Conservation (phyloP, 2,888 invertebrate species). For the Ypsolopha sequella region DNA sequence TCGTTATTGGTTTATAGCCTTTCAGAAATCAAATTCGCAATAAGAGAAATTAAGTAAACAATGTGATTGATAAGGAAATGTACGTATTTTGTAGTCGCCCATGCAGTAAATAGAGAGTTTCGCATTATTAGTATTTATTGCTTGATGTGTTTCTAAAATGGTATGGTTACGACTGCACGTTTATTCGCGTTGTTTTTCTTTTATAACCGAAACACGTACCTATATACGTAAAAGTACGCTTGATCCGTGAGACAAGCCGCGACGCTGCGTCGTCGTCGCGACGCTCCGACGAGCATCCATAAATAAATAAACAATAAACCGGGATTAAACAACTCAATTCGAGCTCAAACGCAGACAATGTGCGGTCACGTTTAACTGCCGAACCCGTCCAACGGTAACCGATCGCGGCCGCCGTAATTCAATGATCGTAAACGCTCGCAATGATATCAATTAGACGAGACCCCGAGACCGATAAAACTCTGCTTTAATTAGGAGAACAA, state of each 20-base stretch:
- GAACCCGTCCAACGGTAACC: slow-evolving; percentile 43
- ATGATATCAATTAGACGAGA: slow-evolving; percentile 67
- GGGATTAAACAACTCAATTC: slow-evolving; percentile 64
- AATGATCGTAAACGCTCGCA: slow-evolving; percentile 67
- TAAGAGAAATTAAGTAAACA: neutral
- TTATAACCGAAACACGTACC: neutral
- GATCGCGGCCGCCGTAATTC: slow-evolving; percentile 61
- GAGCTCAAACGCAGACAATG: slow-evolving; percentile 53
- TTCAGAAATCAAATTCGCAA: slow-evolving; percentile 1
- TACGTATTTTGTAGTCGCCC: neutral
- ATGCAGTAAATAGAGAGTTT: neutral
- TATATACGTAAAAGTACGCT: neutral
- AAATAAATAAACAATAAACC: slow-evolving; percentile 65
- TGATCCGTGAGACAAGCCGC: slow-evolving; percentile 3
- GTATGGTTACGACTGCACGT: no score
- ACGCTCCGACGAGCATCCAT: slow-evolving; percentile 21
- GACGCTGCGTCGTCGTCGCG: slow-evolving; percentile 9
- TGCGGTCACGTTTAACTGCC: slow-evolving; percentile 64
- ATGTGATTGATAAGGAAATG: neutral
- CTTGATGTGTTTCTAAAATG: neutral
- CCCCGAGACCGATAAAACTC: slow-evolving; percentile 64
- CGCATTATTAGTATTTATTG: neutral
- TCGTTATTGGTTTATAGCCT: slow-evolving; percentile 1
- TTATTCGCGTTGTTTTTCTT: no score
- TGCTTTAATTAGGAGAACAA: slow-evolving; percentile 69